Conservation (phyloP, 2,888 invertebrate genomes). For the Arge pagana region DNA sequence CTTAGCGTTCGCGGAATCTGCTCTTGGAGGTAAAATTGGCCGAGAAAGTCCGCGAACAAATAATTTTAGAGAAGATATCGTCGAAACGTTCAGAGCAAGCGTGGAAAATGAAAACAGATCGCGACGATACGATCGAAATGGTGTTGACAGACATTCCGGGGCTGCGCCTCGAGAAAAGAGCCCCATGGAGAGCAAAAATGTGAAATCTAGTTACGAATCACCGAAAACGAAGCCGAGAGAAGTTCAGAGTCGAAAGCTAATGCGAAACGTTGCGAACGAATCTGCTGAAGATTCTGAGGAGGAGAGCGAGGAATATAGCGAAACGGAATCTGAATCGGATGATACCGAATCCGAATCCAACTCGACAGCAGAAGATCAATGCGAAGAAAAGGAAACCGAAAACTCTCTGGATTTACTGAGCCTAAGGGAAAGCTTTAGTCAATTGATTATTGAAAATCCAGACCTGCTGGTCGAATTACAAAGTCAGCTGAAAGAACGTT, state of each 20-base stretch:
- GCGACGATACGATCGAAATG: too few relatives aligned
- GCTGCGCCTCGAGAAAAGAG: neutral
- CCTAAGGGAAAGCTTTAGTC: neutral
- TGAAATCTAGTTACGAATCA: too few relatives aligned
- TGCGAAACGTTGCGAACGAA: too few relatives aligned
- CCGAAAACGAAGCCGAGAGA: neutral
- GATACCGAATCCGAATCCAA: conserved; percentile 32
- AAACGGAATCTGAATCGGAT: conserved; percentile 30
- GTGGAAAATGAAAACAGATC: conserved; percentile 3
- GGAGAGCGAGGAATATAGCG: conserved; percentile 29
- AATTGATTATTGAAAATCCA: conserved; percentile 10
- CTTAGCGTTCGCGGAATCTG: neutral
- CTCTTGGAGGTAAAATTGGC: neutral
- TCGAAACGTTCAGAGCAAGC: conserved; percentile 14
- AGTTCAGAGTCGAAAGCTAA: neutral
- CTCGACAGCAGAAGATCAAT: conserved; percentile 24
- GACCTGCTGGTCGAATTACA: conserved; percentile 33
- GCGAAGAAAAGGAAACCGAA: conserved; percentile 28
- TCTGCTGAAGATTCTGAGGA: conserved; percentile 33
- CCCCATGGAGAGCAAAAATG: too few relatives aligned
- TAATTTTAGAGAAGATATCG: neutral
- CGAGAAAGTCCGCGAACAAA: neutral
- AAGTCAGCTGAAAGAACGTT: conserved; percentile 47
- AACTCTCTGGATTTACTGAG: conserved; percentile 14
- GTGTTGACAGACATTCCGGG: neutral